phyloP scores from a whole-genome alignment of 2,113 vertebrate genomes.

The Chiloscyllium plagiosum region DNA sequence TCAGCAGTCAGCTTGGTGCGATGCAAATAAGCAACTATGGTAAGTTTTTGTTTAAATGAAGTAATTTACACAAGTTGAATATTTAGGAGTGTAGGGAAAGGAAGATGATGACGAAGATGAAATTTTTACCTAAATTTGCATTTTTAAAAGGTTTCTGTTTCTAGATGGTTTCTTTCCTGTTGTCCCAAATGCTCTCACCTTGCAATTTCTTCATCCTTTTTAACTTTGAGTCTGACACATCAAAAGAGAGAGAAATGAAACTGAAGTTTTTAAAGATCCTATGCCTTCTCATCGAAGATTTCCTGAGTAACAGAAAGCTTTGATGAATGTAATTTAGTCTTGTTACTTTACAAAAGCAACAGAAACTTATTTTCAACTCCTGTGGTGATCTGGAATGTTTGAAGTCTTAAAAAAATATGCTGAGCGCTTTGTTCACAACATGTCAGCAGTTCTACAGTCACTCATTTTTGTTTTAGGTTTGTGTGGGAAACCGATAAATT shows the following conservation, averaged over 20 bases:
- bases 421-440: background rate
- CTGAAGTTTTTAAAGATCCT: background rate
- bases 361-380: background rate
- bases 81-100: background rate
- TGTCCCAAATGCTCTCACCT: background rate
- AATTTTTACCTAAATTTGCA: background rate
- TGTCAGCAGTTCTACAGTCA: background rate
- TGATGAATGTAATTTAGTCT: background rate
- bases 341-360: background rate
- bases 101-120: background rate
- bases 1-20: conserved; percentile 70
- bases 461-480: background rate
- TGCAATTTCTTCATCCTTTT: conserved; percentile 14
- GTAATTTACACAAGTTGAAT: background rate
- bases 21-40: conserved; percentile 80
- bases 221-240: background rate
- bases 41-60: conserved; percentile 45
- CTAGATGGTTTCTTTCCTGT: background rate
- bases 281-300: background rate
- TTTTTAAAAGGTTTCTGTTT: background rate
- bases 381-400: background rate
- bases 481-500: background rate
- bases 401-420: background rate
- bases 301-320: background rate
- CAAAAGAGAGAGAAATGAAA: background rate